phyloP scores from a whole-genome alignment of 2,888 invertebrate genomes.

The Megamerina dolium region DNA sequence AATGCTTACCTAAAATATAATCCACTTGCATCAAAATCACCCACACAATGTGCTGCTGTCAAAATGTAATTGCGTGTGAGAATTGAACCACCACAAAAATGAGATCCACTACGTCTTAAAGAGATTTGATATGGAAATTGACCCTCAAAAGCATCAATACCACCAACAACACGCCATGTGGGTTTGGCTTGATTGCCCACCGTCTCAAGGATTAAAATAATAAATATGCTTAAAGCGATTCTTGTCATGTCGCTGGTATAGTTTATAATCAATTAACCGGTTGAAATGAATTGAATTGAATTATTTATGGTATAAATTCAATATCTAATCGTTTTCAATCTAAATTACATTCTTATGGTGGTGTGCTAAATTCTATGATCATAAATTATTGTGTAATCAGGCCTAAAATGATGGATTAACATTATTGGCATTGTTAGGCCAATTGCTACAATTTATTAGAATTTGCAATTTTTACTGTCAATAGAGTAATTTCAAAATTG shows the following conservation, averaged over 20 bases:
- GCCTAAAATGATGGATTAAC: too few species aligned
- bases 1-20: conserved; percentile 24
- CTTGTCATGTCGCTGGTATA: background rate
- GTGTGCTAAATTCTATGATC: too few species aligned
- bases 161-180: conserved; percentile 34
- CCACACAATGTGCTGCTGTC: conserved; percentile 45
- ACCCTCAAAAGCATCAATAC: conserved; percentile 34
- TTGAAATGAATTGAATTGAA: too few species aligned
- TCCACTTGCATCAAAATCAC: conserved; percentile 13
- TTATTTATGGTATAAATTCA: too few species aligned
- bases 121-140: conserved; percentile 48
- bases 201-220: conserved; percentile 2
- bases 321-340: too few species aligned
- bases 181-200: background rate
- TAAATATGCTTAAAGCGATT: conserved; percentile 1
- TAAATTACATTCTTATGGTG: too few species aligned
- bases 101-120: conserved; percentile 26
- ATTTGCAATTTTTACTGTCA: too few species aligned
- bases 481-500: too few species aligned
- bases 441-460: too few species aligned
- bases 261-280: too few species aligned
- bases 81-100: conserved; percentile 41
- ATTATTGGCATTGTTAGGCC: too few species aligned
- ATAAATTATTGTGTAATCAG: too few species aligned
- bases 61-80: conserved; percentile 31